A percentile compares a stretch with the other conserved stretches of the same genome.
These are phyloP conservation scores for Pachydiplax longipennis DNA, from an alignment of 2,888 invertebrate genomes.

Conservation along the genomic window DNA sequence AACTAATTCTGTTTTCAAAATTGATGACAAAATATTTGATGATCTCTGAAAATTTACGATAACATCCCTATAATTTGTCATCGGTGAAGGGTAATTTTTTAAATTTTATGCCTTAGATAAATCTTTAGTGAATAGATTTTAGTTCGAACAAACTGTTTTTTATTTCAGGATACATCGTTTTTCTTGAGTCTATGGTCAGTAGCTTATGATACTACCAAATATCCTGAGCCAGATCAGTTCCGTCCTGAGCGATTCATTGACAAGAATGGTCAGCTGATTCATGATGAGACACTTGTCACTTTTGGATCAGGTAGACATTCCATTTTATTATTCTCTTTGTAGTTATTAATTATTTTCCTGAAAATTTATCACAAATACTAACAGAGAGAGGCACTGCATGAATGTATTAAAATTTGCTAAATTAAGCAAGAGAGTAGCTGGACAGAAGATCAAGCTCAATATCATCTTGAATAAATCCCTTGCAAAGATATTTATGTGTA, in stretches of 20 bases:
- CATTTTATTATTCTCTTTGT: background rate
- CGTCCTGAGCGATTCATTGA: slow-evolving; percentile 51
- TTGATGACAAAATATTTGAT: no score
- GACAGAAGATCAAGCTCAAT: no score
- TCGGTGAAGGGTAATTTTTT: background rate
- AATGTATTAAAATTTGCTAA: no score
- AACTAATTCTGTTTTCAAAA: no score
- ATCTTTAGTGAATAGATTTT: background rate
- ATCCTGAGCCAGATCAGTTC: slow-evolving; percentile 52
- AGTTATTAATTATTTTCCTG: background rate
- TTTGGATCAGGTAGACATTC: slow-evolving; percentile 49
- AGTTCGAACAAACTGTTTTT: background rate
- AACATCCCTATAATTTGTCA: background rate
- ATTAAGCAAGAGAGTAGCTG: no score
- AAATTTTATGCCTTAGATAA: background rate
- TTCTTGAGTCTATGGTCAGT: slow-evolving; percentile 50
- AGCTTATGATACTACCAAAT: slow-evolving; percentile 49
- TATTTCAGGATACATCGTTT: slow-evolving; percentile 49
- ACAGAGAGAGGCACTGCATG: no score
- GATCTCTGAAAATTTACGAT: no score
- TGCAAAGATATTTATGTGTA: no score
- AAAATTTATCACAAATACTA: background rate
- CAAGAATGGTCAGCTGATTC: slow-evolving; percentile 48
- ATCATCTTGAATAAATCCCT: no score
- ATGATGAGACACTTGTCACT: slow-evolving; percentile 48